phyloP scores from a whole-genome alignment of 2,113 vertebrate genomes.

The Dasyurus viverrinus region DNA sequence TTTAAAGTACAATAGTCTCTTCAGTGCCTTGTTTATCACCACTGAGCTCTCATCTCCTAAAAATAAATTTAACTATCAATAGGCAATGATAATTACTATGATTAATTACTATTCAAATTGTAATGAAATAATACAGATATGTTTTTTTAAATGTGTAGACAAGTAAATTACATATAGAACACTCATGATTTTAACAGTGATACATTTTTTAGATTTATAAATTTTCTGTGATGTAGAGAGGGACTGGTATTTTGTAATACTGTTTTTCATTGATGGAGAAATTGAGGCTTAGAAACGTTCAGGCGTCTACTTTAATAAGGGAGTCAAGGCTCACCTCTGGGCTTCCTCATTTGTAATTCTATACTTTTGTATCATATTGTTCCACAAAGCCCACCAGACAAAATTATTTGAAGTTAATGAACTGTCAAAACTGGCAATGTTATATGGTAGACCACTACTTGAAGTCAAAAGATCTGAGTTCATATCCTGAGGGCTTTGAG shows the following conservation, averaged over 20 bases:
- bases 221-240: background rate
- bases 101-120: constrained; percentile 26
- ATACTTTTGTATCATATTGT: background rate
- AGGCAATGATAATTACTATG: constrained; percentile 16
- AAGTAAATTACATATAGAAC: background rate
- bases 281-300: constrained; percentile 1
- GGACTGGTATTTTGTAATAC: background rate
- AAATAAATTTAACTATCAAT: constrained; percentile 31
- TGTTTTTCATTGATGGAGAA: background rate
- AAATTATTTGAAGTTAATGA: background rate
- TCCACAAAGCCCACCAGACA: background rate
- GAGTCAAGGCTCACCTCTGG: background rate
- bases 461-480: background rate
- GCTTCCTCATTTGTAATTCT: background rate
- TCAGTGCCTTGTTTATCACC: constrained; percentile 38
- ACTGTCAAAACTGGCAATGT: background rate
- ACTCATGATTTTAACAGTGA: background rate
- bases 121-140: constrained; percentile 32
- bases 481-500: background rate
- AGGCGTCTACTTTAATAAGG: background rate
- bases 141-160: constrained; percentile 11
- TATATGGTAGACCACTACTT: background rate
- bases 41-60: background rate
- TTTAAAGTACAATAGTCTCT: constrained; percentile 20
- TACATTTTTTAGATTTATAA: background rate